Evolutionary conservation across 2,113 vertebrate species (phyloP).

Genomic region (Pseudorectes ferrugineus): DNA sequence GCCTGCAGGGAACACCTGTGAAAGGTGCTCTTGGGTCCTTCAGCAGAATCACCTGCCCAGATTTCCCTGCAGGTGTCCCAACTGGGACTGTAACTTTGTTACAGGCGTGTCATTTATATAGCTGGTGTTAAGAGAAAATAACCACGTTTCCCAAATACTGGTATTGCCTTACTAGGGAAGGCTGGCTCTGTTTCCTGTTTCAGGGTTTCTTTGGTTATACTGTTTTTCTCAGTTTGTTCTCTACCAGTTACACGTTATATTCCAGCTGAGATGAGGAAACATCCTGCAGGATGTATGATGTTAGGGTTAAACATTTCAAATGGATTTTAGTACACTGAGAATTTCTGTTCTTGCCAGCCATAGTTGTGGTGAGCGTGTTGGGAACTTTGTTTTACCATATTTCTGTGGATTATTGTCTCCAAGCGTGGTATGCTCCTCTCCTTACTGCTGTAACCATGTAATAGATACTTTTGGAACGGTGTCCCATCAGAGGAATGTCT

Average conservation of each 20-base stretch:
- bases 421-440: neutral
- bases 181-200: neutral
- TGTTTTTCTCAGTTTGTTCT: neutral
- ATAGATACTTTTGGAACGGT: neutral
- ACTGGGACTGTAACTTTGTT: neutral
- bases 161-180: neutral
- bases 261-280: neutral
- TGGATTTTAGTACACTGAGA: neutral
- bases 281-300: neutral
- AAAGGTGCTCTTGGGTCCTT: neutral
- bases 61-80: neutral
- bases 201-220: neutral
- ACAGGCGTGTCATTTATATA: neutral
- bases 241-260: neutral
- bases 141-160: neutral
- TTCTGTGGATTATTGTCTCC: conserved; percentile 3
- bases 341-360: neutral
- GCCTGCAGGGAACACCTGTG: neutral
- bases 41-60: neutral
- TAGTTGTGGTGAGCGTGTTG: conserved; percentile 9
- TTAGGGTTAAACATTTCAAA: neutral
- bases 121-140: neutral
- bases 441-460: neutral
- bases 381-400: neutral
- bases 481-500: conserved; percentile 17